phyloP scores from a whole-genome alignment of 53 echinoderm and acorn worm genomes.

The Actinopyga echinites region DNA sequence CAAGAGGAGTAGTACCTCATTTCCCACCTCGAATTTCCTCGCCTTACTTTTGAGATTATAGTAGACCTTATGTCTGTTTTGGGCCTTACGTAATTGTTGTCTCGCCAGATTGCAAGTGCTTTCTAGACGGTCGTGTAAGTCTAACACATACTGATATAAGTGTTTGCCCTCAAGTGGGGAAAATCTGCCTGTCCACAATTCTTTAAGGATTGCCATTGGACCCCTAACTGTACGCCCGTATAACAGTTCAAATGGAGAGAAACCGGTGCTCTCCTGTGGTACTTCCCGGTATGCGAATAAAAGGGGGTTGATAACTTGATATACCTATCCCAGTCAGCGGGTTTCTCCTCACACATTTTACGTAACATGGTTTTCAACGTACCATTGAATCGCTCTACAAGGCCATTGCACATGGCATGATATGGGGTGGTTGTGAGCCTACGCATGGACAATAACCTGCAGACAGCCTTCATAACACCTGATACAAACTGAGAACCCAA shows the following conservation, averaged over 20 bases:
- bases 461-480: slow-evolving; percentile 24
- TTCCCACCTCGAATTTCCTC: not conserved
- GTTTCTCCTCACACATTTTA: not conserved
- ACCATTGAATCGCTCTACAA: slow-evolving; percentile 30
- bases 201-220: too few species aligned
- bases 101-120: too few species aligned
- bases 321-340: not conserved
- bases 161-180: too few species aligned
- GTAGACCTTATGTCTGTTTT: not conserved
- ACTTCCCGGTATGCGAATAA: too few species aligned
- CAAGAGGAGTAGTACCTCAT: not conserved
- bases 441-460: slow-evolving; percentile 32
- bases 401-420: slow-evolving; percentile 47
- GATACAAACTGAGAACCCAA: slow-evolving; percentile 38
- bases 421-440: slow-evolving; percentile 27
- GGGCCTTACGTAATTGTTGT: not conserved
- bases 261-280: too few species aligned
- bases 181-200: not conserved
- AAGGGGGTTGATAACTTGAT: too few species aligned
- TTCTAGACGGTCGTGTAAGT: too few species aligned
- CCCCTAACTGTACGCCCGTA: too few species aligned
- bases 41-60: not conserved
- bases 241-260: too few species aligned
- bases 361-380: not conserved
- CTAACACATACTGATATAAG: too few species aligned